Evolutionary conservation across 2,113 vertebrate genomes (phyloP), one percentile per base, ranked within the genome.

Genomic region (Ramphastos sulfuratus): DNA sequence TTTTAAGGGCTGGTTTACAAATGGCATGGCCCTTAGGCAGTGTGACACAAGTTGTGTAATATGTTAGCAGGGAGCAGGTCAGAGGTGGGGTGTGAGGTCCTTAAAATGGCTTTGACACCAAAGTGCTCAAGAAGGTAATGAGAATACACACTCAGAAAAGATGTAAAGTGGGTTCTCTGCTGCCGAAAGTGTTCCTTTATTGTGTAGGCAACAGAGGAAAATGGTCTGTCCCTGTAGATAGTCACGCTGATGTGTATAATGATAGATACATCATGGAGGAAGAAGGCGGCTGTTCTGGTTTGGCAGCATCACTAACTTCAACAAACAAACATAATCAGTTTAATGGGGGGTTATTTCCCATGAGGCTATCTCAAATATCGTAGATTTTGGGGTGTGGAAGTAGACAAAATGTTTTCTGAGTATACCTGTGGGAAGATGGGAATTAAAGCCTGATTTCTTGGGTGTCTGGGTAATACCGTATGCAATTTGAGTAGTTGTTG

Each of bases 1-100:
- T 90, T 92, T 30, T 55, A 91, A 90, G 73, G 81, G 54, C 71
- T 76, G 54, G 16, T 91, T 95, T 89, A 58, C 24, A 19, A 44
- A 54, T 19, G 16, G 33, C 59, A 48, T 69, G 85, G 90, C 66
- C 81, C 1, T 0, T 63, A 31, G 56, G 46, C 72, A 37, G 81
- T 1, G 69, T 48, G 64, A 64, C 44, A 50, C 56, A 28, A 60
- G 10, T 15, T 50, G 55, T 71, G 71, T 18, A 48, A 24, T 7
- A 27, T 4, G 2, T 77, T 35, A 10, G 10, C 37, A 39, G 37
- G 37, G 37, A 39, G 37, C 37, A 39, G 37, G 37, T 50, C 85
- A 69, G 20, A 30, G 14, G 2, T 5, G 35, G 23, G 11, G 8
- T 14, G 6, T 28, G 19, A 58, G 27, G 50, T 20, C 80, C 77